A percentile compares a stretch with the other conserved stretches of the same genome.
Conservation (phyloP, 1,140 invertebrate genomes). For the Apis dorsata region DNA sequence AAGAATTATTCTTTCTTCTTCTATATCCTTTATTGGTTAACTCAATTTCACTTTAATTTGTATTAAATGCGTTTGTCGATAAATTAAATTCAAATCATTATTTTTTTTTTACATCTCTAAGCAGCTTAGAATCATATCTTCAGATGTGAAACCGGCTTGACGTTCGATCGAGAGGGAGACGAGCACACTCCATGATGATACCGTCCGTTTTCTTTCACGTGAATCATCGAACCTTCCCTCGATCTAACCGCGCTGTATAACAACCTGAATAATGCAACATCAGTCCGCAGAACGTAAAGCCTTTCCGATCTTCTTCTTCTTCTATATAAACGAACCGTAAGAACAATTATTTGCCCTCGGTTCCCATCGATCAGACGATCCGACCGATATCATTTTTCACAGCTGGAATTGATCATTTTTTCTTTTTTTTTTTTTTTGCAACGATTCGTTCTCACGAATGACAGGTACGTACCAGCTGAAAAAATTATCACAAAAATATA, state of each 20-base stretch:
- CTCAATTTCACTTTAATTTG: background rate
- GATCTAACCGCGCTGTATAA: slow-evolving; percentile 42
- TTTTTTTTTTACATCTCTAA: background rate
- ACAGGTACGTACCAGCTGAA: no score
- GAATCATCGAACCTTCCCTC: slow-evolving; percentile 20
- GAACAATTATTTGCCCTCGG: background rate
- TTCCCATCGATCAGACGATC: background rate
- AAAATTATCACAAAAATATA: no score
- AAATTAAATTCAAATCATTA: background rate
- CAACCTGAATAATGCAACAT: slow-evolving; percentile 61
- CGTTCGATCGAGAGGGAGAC: background rate
- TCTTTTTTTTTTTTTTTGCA: no score
- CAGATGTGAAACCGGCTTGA: slow-evolving; percentile 14
- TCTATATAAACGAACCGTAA: slow-evolving; percentile 27
- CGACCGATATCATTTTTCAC: background rate
- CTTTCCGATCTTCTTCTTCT: background rate
- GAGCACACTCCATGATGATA: background rate
- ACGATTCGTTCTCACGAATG: background rate
- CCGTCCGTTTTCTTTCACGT: slow-evolving; percentile 31
- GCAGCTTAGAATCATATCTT: background rate
- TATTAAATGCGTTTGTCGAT: background rate
- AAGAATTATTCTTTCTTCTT: no score
- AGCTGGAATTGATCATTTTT: no score
- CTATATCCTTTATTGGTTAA: background rate
- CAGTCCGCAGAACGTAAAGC: slow-evolving; percentile 1